Evolutionary conservation across 2,888 invertebrate species (phyloP), one percentile per base, ranked within the genome.

Genomic region (Amblyteles armatorius): DNA sequence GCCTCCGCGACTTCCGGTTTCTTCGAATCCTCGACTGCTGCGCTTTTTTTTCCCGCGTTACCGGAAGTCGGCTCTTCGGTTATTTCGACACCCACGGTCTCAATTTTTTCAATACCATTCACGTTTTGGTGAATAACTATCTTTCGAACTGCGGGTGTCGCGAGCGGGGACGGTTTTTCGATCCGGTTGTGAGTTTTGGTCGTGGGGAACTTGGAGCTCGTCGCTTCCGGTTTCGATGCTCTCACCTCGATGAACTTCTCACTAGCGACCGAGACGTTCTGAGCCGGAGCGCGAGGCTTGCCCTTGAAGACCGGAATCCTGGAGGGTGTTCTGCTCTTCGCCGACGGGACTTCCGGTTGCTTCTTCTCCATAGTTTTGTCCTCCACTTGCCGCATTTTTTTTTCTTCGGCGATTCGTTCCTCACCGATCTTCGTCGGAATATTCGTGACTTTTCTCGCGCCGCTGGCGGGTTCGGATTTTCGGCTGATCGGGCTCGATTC

Each of bases 281-380:
- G 89, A 2, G 88, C 84, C 13, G 90, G 86, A 69, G 86, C 65
- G 57, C 73, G 80, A 4, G 77, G 68, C 81, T 87, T 87, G 55
- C 88, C 88, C 71, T 86, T 90, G 40, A 89, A 88, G 19, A 92
- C 81, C 26, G 92, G 92, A 85, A 92, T 92, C 74, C 88, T 90
- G 7, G 92, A 92, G 19, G 90, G 89, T n/a, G 63, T 33, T 68
- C 50, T 40, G 76, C 13, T 84, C 85, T 83, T 87, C 7, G 63
- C 60, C 29, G 50, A 68, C 13, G 16, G 6, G 1, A 60, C 26
- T 60, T 60, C 60, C 60, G 60, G 60, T n/a, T 33, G 16, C 29
- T 57, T 84, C 68, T 77, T 79, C 36, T 36, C 19, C 19, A 26
- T 52, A 2, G 55, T 63, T n/a, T 50, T 50, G 1, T 60, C 13